phyloP scores from a whole-genome alignment of 2,113 vertebrate genomes.

The Solea solea region DNA sequence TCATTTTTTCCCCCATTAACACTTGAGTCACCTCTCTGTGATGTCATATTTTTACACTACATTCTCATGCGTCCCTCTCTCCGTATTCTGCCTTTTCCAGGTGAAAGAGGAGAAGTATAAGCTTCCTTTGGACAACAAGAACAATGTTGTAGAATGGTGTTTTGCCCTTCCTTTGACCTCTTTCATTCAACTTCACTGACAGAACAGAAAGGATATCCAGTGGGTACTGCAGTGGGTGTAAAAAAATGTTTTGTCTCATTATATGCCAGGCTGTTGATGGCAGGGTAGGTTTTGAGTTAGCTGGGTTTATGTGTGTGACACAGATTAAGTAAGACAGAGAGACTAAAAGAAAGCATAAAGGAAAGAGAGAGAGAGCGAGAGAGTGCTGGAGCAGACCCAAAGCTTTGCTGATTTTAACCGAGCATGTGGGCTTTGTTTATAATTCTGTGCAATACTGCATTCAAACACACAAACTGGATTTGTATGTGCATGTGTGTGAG shows the following conservation, averaged over 20 bases:
- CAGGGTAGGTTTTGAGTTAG: conserved; percentile 35
- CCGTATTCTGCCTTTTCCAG: conserved; percentile 72
- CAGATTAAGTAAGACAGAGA: conserved; percentile 44
- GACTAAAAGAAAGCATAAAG: conserved; percentile 33
- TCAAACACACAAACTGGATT: conserved; percentile 45
- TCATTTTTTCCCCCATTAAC: conserved; percentile 38
- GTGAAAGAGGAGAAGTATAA: conserved; percentile 97
- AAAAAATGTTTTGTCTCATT: conserved; percentile 4
- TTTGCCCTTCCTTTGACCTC: conserved; percentile 59
- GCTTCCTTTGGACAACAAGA: conserved; percentile 90
- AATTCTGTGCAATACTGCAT: conserved; percentile 59
- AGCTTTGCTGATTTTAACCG: conserved; percentile 64
- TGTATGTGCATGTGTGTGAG: conserved; percentile 20
- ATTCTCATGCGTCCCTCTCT: conserved; percentile 63
- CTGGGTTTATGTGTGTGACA: conserved; percentile 57
- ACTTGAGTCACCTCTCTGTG: conserved; percentile 64
- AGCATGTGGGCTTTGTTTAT: conserved; percentile 78
- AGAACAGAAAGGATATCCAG: conserved; percentile 50
- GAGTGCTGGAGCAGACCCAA: conserved; percentile 51
- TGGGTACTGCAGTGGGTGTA: conserved; percentile 19
- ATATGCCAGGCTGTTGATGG: conserved; percentile 35
- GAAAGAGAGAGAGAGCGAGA: conserved; percentile 33
- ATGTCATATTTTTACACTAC: conserved; percentile 58
- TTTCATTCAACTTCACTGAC: conserved; percentile 44
- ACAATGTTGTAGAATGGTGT: conserved; percentile 22